A percentile compares a stretch with the other conserved stretches of the same genome.
These are phyloP conservation scores for Drosophila multiciliata DNA, from an alignment of 2,888 invertebrate species.

Conservation along the genomic window DNA sequence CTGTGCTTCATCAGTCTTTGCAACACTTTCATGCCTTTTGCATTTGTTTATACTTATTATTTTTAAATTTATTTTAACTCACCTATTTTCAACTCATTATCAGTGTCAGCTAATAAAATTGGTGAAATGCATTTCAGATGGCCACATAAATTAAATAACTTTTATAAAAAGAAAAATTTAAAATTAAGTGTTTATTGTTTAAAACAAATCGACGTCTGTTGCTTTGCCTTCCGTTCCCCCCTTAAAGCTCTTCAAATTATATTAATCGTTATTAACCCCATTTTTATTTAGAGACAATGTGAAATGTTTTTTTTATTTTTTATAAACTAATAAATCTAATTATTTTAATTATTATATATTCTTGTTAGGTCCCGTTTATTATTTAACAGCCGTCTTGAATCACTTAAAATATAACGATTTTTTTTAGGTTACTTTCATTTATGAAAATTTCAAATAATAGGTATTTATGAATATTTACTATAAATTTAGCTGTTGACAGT, in stretches of 20 bases:
- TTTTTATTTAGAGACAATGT: too few species aligned
- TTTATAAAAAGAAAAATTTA: background rate
- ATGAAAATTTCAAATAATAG: too few species aligned
- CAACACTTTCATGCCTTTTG: slow-evolving; percentile 15
- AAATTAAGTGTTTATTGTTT: background rate
- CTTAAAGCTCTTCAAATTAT: background rate
- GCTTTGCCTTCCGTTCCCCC: background rate
- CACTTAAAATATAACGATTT: too few species aligned
- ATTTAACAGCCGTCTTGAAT: too few species aligned
- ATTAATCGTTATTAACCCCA: too few species aligned
- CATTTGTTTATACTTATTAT: background rate
- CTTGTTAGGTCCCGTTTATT: too few species aligned
- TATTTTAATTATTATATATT: background rate
- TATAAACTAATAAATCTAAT: too few species aligned
- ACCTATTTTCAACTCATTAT: background rate
- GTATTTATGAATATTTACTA: background rate
- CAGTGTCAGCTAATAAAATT: background rate
- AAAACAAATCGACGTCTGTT: background rate
- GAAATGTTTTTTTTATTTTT: too few species aligned
- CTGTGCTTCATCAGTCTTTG: slow-evolving; percentile 24
- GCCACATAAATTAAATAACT: background rate
- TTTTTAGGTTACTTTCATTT: too few species aligned
- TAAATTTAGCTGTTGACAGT: background rate
- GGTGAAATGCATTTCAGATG: background rate
- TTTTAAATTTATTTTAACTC: background rate